Base-by-base conservation (phyloP, 2,113 vertebrate species). In the Oenanthe melanoleuca region DNA sequence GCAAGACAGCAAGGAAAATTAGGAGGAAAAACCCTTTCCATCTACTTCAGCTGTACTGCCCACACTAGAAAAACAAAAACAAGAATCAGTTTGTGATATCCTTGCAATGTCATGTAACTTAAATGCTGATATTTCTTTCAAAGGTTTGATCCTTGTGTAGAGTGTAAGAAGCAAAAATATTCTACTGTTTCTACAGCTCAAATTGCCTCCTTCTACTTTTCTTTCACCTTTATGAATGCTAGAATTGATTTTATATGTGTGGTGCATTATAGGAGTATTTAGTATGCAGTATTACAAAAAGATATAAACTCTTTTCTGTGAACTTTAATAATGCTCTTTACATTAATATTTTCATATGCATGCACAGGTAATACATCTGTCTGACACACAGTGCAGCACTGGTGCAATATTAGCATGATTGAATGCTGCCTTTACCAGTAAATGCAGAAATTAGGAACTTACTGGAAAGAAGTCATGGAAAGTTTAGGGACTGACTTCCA, bases 401-500 rank as follows among this genome's bases (percentile, higher is more conserved):
- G 15, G 29, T 56, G 33, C 25, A 78, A 42, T 38, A 64, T 53
- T 38, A 31, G 2, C 57, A 52, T 63, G 79, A 85, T 28, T 53
- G 83, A 90, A 66, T 40, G n/a, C 21, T 73, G 59, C 60, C 66
- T 55, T 88, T 88, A 56, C 26, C 52, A 74, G 56, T n/a, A 86
- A 88, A 59, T 63, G 64, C 74, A 86, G 56, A 80, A 64, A 69
- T 57, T 49, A 52, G 49, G 29, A 73, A 72, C 14, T 56, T 80
- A 84, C 57, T 95, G 93, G 67, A 88, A 94, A 88, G 69, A 88
- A 91, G 60, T 64, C 22, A n/a, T 31, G n/a, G 44, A 34, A 80
- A 69, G 23, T 78, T 91, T 57, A 83, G 45, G 70, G 50, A 34
- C 50, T 81, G 45, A 25, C 34, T 94, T 91, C 40, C 52, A 86